phyloP scores from a whole-genome alignment of 2,113 vertebrate genomes.

The Colistium nudipinnis region DNA sequence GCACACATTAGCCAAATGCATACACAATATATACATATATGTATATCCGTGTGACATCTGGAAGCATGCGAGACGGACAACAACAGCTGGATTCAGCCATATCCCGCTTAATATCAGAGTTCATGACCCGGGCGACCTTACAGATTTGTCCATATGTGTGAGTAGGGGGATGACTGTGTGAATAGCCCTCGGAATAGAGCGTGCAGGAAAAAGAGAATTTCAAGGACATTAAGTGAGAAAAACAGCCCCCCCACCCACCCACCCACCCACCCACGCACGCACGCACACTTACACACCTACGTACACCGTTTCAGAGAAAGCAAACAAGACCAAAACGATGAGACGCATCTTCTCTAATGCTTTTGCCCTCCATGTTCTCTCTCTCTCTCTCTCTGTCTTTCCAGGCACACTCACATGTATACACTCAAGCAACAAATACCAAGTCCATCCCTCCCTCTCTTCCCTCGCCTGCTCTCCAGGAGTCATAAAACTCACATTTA shows the following conservation, averaged over 20 bases:
- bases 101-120: conserved; percentile 24
- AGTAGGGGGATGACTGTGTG: neutral
- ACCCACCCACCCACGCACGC: no score
- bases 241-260: neutral
- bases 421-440: conserved; percentile 32
- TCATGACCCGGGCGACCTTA: conserved; percentile 14
- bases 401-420: conserved; percentile 3
- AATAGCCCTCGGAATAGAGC: neutral
- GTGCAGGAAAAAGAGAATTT: neutral
- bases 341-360: conserved; percentile 7
- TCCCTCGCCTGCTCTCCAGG: conserved; percentile 43
- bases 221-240: neutral
- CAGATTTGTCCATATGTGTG: neutral
- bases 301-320: no score
- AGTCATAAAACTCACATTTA: conserved; percentile 75
- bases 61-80: conserved; percentile 17
- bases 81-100: conserved; percentile 42
- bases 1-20: conserved; percentile 21
- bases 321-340: conserved; percentile 12
- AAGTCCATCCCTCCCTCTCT: conserved; percentile 35
- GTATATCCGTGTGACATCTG: conserved; percentile 45
- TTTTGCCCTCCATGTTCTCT: conserved; percentile 16
- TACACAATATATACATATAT: neutral
- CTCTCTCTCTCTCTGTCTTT: conserved; percentile 4
- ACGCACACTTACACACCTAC: no score